phyloP scores from a whole-genome alignment of 2,888 invertebrate genomes.

The Calameuta idolon region DNA sequence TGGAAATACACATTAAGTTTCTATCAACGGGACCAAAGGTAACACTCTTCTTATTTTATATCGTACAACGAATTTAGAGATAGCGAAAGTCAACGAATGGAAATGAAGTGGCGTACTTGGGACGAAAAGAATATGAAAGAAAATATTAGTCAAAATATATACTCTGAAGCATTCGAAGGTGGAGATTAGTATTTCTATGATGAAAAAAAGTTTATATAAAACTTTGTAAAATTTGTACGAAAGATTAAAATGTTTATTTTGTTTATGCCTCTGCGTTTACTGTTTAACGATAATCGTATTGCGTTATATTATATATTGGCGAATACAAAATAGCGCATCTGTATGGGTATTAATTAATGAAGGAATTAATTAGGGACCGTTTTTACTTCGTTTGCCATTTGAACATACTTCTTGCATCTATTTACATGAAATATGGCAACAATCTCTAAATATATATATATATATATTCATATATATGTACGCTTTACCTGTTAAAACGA shows the following conservation, averaged over 20 bases:
- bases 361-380: neutral
- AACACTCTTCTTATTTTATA: conserved; percentile 53
- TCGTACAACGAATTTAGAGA: conserved; percentile 48
- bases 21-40: conserved; percentile 63
- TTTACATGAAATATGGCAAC: neutral
- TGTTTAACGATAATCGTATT: neutral
- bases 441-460: neutral
- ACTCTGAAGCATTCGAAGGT: neutral
- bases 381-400: neutral
- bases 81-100: conserved; percentile 19
- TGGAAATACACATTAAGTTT: conserved; percentile 55
- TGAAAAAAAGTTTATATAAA: neutral
- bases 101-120: neutral
- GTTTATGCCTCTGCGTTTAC: neutral
- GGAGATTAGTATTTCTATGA: conserved; percentile 1
- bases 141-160: neutral
- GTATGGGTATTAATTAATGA: neutral
- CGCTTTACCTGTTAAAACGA: neutral
- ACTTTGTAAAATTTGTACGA: conserved; percentile 1
- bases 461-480: neutral
- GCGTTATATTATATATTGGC: neutral
- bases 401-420: neutral
- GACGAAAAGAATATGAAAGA: neutral
- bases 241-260: neutral
- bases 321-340: neutral